Evolutionary conservation across 2,888 invertebrate genomes (phyloP).

Genomic region (Chrysodeixis includens): DNA sequence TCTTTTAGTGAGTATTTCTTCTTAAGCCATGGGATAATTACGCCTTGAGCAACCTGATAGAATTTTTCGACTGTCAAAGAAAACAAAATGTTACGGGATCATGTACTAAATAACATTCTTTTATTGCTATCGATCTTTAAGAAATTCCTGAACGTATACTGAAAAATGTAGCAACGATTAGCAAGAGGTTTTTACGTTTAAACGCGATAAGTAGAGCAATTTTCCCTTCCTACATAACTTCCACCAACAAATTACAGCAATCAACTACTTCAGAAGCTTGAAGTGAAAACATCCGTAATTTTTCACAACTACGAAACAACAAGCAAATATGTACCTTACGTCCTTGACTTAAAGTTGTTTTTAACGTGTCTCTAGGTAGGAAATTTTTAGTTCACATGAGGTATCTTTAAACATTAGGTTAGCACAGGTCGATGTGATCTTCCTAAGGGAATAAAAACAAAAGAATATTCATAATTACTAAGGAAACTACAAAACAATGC

Average conservation of each 20-base stretch:
- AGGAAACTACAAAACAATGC: conserved; percentile 36
- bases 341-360: not conserved
- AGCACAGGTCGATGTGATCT: no score
- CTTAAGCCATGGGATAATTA: no score
- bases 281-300: conserved; percentile 22
- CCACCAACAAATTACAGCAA: conserved; percentile 21
- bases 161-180: not conserved
- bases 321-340: not conserved
- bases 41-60: no score
- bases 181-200: not conserved
- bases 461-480: conserved; percentile 32
- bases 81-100: not conserved
- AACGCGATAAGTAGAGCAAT: conserved; percentile 14
- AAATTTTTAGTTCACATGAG: not conserved
- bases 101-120: no score
- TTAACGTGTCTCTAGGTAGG: not conserved
- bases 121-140: no score
- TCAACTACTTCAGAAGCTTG: not conserved
- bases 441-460: conserved; percentile 16
- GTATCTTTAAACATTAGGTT: conserved; percentile 8
- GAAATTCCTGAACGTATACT: not conserved
- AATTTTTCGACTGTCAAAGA: not conserved
- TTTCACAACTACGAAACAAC: not conserved
- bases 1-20: no score
- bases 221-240: conserved; percentile 1